These are phyloP conservation scores for Chesias legatella DNA, from an alignment of 2,888 invertebrate genomes.

Conservation along the genomic window DNA sequence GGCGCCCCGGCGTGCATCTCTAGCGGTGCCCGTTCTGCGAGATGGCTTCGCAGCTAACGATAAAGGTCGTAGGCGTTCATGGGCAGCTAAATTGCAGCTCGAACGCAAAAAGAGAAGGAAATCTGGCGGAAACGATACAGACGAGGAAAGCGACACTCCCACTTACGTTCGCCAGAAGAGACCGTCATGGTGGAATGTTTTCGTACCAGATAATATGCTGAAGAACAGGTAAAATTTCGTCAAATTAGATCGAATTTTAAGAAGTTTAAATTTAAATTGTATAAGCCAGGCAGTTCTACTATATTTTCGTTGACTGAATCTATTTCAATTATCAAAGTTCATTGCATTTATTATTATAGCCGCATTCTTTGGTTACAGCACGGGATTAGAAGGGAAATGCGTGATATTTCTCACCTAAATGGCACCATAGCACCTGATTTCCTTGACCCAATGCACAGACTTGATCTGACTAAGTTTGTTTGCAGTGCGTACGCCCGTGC, in stretches of 20 bases:
- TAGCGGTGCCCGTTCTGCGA: conserved; percentile 60
- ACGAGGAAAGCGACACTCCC: conserved; percentile 64
- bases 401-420: conserved; percentile 29
- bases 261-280: no score
- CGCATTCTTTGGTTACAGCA: conserved; percentile 5
- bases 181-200: conserved; percentile 94
- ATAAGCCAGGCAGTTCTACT: no score
- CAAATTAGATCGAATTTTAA: no score
- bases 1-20: conserved; percentile 66
- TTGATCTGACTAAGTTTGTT: conserved; percentile 54
- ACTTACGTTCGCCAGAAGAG: conserved; percentile 84
- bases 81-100: conserved; percentile 78
- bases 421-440: conserved; percentile 54
- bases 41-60: conserved; percentile 61
- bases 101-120: conserved; percentile 79
- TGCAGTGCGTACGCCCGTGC: conserved; percentile 34
- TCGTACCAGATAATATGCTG: conserved; percentile 87
- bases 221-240: conserved; percentile 81
- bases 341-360: conserved; percentile 2
- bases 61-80: conserved; percentile 83
- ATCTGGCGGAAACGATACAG: conserved; percentile 70
- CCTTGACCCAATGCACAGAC: conserved; percentile 62
- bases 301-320: not conserved
- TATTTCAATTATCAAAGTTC: conserved; percentile 1
- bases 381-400: conserved; percentile 55